Conservation (phyloP, 2,113 vertebrate species). For the Eleginops maclovinus region DNA sequence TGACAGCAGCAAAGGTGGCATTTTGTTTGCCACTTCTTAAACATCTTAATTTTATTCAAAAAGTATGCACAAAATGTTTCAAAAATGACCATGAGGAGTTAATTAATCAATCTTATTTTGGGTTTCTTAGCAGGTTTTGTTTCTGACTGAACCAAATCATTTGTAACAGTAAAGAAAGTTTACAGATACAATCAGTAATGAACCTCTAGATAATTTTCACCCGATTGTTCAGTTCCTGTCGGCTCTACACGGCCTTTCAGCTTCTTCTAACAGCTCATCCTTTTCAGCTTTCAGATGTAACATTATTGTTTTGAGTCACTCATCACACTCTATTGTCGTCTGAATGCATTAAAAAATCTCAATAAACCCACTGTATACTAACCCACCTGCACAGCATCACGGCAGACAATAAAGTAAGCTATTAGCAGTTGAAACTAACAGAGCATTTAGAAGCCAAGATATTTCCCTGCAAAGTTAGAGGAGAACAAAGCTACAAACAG, state of each 20-base stretch:
- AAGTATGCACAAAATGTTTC: neutral
- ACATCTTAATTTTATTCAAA: neutral
- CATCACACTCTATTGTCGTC: neutral
- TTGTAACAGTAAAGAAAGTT: neutral
- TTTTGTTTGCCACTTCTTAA: neutral
- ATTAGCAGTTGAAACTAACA: neutral
- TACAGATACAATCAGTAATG: neutral
- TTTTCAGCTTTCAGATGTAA: neutral
- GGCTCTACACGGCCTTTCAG: neutral
- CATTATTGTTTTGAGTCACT: neutral
- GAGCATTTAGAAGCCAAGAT: neutral
- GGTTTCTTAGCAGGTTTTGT: neutral
- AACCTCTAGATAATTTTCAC: neutral
- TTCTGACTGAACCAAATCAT: neutral
- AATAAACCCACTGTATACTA: neutral
- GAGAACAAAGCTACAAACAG: neutral
- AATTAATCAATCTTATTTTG: neutral
- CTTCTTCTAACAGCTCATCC: neutral
- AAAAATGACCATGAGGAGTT: neutral
- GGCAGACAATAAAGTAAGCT: neutral
- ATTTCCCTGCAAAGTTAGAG: neutral
- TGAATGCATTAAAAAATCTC: neutral
- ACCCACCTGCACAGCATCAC: neutral
- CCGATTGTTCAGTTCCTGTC: neutral
- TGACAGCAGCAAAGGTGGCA: neutral